Evolutionary conservation across 2,797 vertebrate species (phyloP).

Genomic region (Syndactyla subalaris): DNA sequence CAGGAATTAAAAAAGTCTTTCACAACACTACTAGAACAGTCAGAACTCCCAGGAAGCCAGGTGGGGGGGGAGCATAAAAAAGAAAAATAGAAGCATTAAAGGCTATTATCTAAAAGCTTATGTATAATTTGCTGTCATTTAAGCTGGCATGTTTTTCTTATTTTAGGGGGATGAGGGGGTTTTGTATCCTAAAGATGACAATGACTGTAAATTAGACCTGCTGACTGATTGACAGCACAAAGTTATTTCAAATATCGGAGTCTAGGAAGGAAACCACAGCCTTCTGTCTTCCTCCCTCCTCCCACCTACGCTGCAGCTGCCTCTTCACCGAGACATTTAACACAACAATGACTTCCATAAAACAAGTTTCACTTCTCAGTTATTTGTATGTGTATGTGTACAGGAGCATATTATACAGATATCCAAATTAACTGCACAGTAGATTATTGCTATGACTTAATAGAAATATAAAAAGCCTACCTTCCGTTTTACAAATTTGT

Average conservation of each 20-base stretch:
- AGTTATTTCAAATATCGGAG: background rate
- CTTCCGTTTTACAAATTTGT: conserved; percentile 99
- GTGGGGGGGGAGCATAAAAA: background rate
- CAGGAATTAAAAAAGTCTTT: background rate
- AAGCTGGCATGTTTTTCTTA: conserved; percentile 53
- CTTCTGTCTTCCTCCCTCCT: conserved; percentile 24
- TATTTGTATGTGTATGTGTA: background rate
- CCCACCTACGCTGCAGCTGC: background rate
- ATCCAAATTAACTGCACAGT: background rate
- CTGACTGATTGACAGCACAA: conserved; percentile 29
- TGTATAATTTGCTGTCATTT: conserved; percentile 56
- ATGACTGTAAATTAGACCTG: conserved; percentile 44
- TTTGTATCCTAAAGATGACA: conserved; percentile 38
- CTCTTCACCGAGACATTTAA: background rate
- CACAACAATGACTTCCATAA: background rate
- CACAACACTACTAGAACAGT: conserved; percentile 11
- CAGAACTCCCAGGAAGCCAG: conserved; percentile 24
- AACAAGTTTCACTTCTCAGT: background rate
- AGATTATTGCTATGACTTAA: background rate
- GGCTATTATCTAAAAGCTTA: conserved; percentile 40
- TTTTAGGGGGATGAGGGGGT: conserved; percentile 31
- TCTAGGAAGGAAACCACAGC: conserved; percentile 36
- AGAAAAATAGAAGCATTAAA: conserved; percentile 42
- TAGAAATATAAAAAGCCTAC: conserved; percentile 74
- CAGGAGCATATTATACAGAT: background rate